Percentiles rank a stretch among this genome's conserved stretches.
Conservation (phyloP, 1,140 invertebrate species). For the Semibalanus balanoides region DNA sequence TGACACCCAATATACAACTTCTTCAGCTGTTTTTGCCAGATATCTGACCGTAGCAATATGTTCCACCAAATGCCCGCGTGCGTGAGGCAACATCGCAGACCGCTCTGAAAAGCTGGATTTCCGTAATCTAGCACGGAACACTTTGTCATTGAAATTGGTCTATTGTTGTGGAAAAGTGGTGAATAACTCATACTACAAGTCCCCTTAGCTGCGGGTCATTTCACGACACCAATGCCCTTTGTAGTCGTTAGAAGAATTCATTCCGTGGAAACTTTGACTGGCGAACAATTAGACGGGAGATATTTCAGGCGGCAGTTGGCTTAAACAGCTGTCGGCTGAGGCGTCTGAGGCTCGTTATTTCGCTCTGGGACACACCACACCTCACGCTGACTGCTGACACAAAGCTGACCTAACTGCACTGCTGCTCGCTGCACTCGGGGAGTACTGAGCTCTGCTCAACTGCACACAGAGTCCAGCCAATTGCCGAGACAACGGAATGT, state of each 20-base stretch:
- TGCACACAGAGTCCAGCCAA: no score
- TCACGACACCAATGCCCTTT: background rate
- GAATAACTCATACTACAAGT: background rate
- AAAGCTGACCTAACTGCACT: no score
- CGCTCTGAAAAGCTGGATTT: background rate
- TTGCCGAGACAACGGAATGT: no score
- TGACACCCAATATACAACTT: no score
- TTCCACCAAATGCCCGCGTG: background rate
- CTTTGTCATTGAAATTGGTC: background rate
- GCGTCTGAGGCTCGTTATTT: background rate
- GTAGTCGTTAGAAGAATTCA: conserved; percentile 1
- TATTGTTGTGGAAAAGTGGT: background rate
- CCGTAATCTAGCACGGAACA: background rate
- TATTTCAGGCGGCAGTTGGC: background rate
- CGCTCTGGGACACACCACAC: background rate
- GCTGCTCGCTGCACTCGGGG: no score
- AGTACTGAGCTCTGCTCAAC: no score
- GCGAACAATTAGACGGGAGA: background rate
- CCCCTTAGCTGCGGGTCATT: background rate
- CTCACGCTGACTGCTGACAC: no score
- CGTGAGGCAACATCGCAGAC: background rate
- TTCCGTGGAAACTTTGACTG: background rate
- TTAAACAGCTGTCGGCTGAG: background rate
- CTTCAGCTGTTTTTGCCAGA: background rate
- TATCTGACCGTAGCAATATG: background rate